Percentiles rank a stretch among this genome's conserved stretches.
Evolutionary conservation across 2,113 vertebrate genomes (phyloP).

Genomic region (crab-eating macaque (Macaca fascicularis)): DNA sequence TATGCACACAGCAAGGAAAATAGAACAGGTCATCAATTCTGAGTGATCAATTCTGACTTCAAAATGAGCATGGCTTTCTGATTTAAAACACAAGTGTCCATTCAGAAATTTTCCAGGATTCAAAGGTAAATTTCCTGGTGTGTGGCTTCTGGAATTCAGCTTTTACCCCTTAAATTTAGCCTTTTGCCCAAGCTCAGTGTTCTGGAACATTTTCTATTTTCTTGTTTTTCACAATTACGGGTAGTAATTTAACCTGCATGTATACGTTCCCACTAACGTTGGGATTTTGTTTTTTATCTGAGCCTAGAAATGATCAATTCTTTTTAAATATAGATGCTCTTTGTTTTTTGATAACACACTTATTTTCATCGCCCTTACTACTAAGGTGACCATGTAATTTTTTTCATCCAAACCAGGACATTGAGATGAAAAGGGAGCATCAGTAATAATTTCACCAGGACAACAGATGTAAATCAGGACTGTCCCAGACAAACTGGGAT

Average conservation of each 20-base stretch:
- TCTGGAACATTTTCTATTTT: neutral
- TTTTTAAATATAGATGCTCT: neutral
- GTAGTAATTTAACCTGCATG: neutral
- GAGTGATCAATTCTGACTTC: neutral
- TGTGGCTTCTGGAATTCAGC: neutral
- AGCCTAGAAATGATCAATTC: neutral
- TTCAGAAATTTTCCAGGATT: neutral
- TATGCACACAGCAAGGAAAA: neutral
- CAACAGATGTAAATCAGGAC: neutral
- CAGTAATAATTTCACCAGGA: neutral
- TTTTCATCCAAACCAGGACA: neutral
- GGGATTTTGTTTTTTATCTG: neutral
- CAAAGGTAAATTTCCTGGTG: neutral
- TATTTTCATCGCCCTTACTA: neutral
- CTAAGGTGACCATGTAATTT: neutral
- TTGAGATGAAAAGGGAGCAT: neutral
- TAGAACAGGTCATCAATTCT: neutral
- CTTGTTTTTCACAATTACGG: neutral
- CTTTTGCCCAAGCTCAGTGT: neutral
- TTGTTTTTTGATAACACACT: neutral
- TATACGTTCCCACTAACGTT: neutral
- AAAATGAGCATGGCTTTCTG: neutral
- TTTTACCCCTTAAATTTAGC: neutral
- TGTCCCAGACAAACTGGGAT: neutral
- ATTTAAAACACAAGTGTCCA: neutral